Percentiles rank a stretch among this genome's conserved stretches.
Conservation (phyloP, 2,113 vertebrate genomes). For the Prunella himalayana region DNA sequence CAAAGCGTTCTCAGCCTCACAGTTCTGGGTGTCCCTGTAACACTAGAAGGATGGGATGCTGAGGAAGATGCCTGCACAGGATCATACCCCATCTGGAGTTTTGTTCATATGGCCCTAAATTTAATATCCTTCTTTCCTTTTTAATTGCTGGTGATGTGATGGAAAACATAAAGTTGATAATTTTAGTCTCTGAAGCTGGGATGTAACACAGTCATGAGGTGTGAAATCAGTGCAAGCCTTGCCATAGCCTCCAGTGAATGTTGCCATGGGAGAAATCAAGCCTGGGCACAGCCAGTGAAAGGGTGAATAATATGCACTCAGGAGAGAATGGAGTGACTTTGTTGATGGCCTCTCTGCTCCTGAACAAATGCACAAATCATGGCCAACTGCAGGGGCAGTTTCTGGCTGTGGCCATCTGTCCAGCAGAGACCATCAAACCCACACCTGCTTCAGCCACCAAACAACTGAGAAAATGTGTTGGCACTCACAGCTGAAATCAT, state of each 20-base stretch:
- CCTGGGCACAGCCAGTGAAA: not conserved
- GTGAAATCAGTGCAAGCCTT: not conserved
- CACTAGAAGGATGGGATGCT: not conserved
- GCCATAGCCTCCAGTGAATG: not conserved
- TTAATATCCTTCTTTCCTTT: not conserved
- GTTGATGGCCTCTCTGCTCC: not conserved
- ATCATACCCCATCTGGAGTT: not conserved
- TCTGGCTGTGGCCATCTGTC: not conserved
- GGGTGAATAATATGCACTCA: fast-evolving
- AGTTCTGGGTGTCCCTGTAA: not conserved
- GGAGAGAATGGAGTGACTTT: not conserved
- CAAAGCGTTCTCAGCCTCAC: not conserved
- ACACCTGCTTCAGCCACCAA: not conserved
- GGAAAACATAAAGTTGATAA: not conserved
- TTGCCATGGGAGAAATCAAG: not conserved
- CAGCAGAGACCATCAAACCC: not conserved
- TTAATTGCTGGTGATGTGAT: not conserved
- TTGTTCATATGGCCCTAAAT: not conserved
- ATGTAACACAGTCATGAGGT: not conserved
- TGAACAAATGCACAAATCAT: not conserved
- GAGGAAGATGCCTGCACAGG: not conserved
- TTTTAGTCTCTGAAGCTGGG: not conserved
- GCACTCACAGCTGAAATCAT: not conserved
- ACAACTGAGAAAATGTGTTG: not conserved
- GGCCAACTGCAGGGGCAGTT: not conserved